A percentile compares a stretch with the other conserved stretches of the same genome.
Conservation (phyloP, 2,113 vertebrate species). For the Salvator merianae region DNA sequence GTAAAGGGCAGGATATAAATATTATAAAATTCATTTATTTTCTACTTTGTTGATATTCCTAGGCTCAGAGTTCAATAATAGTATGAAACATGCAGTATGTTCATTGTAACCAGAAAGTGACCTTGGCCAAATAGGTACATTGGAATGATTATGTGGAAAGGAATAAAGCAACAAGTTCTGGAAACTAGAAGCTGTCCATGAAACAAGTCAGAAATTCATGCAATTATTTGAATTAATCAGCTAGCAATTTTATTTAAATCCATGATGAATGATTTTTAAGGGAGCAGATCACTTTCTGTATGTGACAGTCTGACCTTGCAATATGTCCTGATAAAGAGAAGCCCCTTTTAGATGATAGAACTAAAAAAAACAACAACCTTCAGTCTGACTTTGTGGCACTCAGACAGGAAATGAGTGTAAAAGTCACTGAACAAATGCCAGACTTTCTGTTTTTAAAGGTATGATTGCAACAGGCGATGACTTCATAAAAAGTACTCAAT, state of each 20-base stretch:
- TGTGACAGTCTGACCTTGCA: neutral
- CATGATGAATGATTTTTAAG: neutral
- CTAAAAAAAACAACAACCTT: neutral
- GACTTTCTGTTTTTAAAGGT: neutral
- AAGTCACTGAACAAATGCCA: fast-evolving
- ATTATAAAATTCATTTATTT: neutral
- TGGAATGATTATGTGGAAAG: neutral
- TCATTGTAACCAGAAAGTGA: too few species aligned
- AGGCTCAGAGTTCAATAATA: neutral
- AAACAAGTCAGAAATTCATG: neutral
- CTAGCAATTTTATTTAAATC: neutral
- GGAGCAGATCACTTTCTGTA: neutral
- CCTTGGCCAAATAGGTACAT: too few species aligned
- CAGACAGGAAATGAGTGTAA: neutral
- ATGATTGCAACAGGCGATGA: neutral
- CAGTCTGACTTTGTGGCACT: too few species aligned
- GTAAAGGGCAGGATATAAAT: too few species aligned
- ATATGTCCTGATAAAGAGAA: neutral
- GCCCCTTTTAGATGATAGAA: fast-evolving
- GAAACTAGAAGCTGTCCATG: neutral
- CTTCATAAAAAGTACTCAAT: neutral
- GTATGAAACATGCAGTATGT: too few species aligned
- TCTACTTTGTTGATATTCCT: fast-evolving
- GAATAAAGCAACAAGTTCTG: neutral
- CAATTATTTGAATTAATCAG: neutral